Percentiles rank a stretch among this genome's conserved stretches.
phyloP scores from a whole-genome alignment of 2,797 vertebrate genomes.

The Diplodus sargus region DNA sequence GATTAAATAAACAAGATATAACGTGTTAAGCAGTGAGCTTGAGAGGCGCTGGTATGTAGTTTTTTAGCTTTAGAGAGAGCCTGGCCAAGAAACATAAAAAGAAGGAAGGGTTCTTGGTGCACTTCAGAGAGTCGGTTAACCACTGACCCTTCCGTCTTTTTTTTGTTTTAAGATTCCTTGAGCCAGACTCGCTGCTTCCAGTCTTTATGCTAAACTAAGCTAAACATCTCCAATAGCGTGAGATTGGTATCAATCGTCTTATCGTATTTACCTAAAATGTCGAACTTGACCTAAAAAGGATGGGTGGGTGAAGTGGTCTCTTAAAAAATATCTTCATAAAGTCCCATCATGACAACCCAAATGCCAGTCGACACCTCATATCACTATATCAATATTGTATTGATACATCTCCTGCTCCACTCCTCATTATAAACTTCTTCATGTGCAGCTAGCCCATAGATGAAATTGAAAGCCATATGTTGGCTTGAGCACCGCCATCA shows the following conservation, averaged over 20 bases:
- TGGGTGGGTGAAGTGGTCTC: not conserved
- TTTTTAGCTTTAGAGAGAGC: not conserved
- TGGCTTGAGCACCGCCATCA: conserved; percentile 47
- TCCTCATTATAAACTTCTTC: conserved; percentile 40
- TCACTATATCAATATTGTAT: conserved; percentile 40
- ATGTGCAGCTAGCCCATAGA: conserved; percentile 46
- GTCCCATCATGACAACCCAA: conserved; percentile 33
- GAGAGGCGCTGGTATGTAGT: not conserved
- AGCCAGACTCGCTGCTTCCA: not conserved
- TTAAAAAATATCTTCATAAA: conserved; percentile 4
- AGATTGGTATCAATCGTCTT: conserved; percentile 18
- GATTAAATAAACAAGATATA: conserved; percentile 1
- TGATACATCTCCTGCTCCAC: conserved; percentile 30
- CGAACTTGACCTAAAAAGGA: not conserved
- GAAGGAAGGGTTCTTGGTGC: too few species aligned
- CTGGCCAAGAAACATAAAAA: too few species aligned
- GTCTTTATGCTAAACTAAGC: conserved; percentile 3
- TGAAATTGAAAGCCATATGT: conserved; percentile 53
- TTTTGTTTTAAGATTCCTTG: too few species aligned
- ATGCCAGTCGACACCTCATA: conserved; percentile 36
- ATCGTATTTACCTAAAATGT: conserved; percentile 15
- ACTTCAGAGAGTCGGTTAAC: too few species aligned
- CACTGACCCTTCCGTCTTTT: too few species aligned
- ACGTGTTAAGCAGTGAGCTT: not conserved
- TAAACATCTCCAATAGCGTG: not conserved